A percentile compares a stretch with the other conserved stretches of the same genome.
Conservation (phyloP, 1,140 invertebrate species). For the Drosophila melanogaster region DNA sequence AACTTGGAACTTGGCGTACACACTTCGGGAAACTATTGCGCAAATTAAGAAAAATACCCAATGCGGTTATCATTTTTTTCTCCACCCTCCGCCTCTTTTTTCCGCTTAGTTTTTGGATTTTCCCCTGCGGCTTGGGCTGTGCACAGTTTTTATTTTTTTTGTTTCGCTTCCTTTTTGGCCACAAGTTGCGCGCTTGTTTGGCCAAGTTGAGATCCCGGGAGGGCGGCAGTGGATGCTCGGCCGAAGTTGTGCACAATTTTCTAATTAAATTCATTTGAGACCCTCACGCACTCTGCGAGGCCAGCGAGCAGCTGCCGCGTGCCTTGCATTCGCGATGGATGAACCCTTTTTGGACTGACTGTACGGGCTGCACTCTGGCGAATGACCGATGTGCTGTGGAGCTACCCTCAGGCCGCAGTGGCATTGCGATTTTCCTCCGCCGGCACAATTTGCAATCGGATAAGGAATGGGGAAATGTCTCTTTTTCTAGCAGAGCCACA, state of each 20-base stretch:
- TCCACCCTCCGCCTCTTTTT: constrained; percentile 13
- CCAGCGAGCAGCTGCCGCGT: constrained; percentile 54
- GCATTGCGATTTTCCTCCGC: not conserved
- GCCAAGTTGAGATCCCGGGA: constrained; percentile 49
- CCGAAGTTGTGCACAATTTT: constrained; percentile 76
- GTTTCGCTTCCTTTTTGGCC: constrained; percentile 37
- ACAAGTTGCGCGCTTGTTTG: constrained; percentile 53
- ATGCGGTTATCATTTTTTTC: constrained; percentile 68
- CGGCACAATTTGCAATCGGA: constrained; percentile 46
- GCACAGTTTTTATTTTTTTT: constrained; percentile 37
- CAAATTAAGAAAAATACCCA: constrained; percentile 77
- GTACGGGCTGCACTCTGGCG: constrained; percentile 21
- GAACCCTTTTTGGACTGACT: constrained; percentile 41
- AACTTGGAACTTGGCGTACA: constrained; percentile 40
- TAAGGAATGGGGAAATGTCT: constrained; percentile 34
- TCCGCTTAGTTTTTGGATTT: constrained; percentile 44
- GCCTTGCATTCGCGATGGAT: constrained; percentile 57
- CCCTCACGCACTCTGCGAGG: constrained; percentile 69
- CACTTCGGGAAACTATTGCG: constrained; percentile 50
- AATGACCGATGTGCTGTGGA: constrained; percentile 44
- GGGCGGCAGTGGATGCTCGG: constrained; percentile 25
- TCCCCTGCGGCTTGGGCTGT: constrained; percentile 38
- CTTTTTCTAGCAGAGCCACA: constrained; percentile 6
- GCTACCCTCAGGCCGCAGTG: constrained; percentile 5
- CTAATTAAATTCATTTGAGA: constrained; percentile 84